Evolutionary conservation across 1,140 invertebrate species (phyloP), one percentile per base, ranked within the genome.

Genomic region (Streblospio benedicti): DNA sequence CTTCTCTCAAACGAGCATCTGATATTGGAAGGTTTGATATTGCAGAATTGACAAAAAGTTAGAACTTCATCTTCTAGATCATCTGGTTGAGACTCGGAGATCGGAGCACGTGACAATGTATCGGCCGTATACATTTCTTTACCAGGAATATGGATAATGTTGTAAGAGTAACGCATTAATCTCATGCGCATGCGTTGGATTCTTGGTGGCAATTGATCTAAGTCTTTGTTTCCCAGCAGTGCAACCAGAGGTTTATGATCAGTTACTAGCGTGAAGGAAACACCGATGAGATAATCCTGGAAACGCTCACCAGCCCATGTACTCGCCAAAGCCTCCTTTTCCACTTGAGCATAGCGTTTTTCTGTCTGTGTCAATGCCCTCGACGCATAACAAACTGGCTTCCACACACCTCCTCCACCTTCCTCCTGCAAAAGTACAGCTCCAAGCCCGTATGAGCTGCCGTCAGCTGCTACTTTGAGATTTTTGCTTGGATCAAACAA

Each of bases 261-360:
- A 25, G 49, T 51, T 51, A 25, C 3, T 2, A 51, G n/a, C n/a
- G n/a, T n/a, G n/a, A n/a, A n/a, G n/a, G n/a, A n/a, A n/a, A n/a
- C n/a, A n/a, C n/a, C n/a, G n/a, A n/a, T n/a, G n/a, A n/a, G n/a
- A n/a, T n/a, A n/a, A 27, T 57, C 27, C 18, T 44, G 6, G 28
- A 64, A 52, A 33, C 69, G 57, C 45, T 76, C 71, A 3, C 71
- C 65, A 5, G 70, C 70, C 60, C 78, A 82, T 3, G 81, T 67
- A 35, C 80, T 77, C 2, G 79, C 76, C 2, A 81, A 66, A 4
- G 76, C 68, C 64, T 83, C 79, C 58, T 76, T 74, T 54, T 82
- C 78, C 1, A 81, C 74, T 63, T 81, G 75, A 32, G 33, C n/a
- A n/a, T n/a, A n/a, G n/a, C 31, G n/a, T 16, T 12, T 16, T 55